Conservation (phyloP, 2,797 vertebrate genomes). For the Syngnathus rostellatus region DNA sequence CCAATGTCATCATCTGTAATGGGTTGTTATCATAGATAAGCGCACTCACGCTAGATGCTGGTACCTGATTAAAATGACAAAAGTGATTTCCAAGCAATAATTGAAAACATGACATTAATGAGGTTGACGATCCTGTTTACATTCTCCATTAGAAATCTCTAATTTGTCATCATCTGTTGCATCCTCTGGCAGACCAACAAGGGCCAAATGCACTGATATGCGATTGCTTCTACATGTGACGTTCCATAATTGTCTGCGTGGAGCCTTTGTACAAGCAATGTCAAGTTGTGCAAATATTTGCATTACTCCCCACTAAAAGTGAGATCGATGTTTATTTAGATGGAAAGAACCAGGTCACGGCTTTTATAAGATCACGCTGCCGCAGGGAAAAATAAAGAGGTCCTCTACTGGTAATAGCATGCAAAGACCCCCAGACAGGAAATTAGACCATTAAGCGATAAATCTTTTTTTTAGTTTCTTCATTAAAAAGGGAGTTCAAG, state of each 20-base stretch:
- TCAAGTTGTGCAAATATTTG: constrained; percentile 45
- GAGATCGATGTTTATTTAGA: constrained; percentile 25
- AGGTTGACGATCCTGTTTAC: background rate
- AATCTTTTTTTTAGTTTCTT: background rate
- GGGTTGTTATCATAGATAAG: background rate
- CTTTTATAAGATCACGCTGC: constrained; percentile 11
- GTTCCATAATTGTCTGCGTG: background rate
- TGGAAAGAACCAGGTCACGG: constrained; percentile 3
- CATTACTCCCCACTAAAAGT: constrained; percentile 28
- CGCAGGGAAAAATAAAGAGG: constrained; percentile 1
- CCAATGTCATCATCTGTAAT: background rate
- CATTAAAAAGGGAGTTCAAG: background rate
- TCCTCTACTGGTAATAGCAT: background rate
- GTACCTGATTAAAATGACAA: background rate
- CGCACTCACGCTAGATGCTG: background rate
- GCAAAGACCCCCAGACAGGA: background rate
- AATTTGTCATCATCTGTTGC: background rate
- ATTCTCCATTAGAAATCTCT: background rate
- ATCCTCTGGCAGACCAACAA: background rate
- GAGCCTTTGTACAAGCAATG: constrained; percentile 30
- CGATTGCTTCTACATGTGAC: background rate
- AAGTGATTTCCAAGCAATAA: background rate
- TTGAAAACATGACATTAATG: background rate
- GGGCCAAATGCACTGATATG: background rate
- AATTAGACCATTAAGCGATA: background rate